These are phyloP conservation scores for Drosophila pruinosa DNA, from an alignment of 1,140 invertebrate genomes.

Conservation along the genomic window DNA sequence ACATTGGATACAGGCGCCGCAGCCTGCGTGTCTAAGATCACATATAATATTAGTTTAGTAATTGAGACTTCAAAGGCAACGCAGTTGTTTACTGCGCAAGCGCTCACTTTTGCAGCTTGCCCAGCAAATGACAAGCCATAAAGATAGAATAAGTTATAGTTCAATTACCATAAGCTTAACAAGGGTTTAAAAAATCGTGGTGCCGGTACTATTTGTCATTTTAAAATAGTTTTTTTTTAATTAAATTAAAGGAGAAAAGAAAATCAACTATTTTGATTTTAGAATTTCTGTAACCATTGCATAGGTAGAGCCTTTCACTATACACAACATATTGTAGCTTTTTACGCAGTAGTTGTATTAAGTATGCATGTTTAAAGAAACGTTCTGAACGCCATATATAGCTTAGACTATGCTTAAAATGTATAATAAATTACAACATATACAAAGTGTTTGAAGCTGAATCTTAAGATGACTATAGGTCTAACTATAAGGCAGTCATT, in stretches of 20 bases:
- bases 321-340: slow-evolving; percentile 51
- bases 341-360: slow-evolving; percentile 61
- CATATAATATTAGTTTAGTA: slow-evolving; percentile 39
- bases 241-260: background rate
- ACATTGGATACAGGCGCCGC: slow-evolving; percentile 76
- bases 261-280: slow-evolving; percentile 21
- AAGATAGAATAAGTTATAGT: slow-evolving; percentile 55
- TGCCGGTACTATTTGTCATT: background rate
- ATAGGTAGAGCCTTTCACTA: slow-evolving; percentile 55
- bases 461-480: slow-evolving; percentile 25
- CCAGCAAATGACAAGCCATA: slow-evolving; percentile 58
- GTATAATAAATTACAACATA: slow-evolving; percentile 67
- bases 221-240: background rate
- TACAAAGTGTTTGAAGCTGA: slow-evolving; percentile 38
- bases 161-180: slow-evolving; percentile 58
- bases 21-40: slow-evolving; percentile 66
- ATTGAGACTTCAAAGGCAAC: slow-evolving; percentile 10
- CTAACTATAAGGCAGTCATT: slow-evolving; percentile 34
- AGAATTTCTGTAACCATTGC: slow-evolving; percentile 40
- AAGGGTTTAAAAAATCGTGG: slow-evolving; percentile 3
- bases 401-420: slow-evolving; percentile 66
- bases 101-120: slow-evolving; percentile 36
- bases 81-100: slow-evolving; percentile 71
- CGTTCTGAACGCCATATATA: slow-evolving; percentile 74
- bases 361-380: slow-evolving; percentile 60